Base-by-base conservation (phyloP, 2,797 vertebrate genomes). In the Craterocephalus amniculus region DNA sequence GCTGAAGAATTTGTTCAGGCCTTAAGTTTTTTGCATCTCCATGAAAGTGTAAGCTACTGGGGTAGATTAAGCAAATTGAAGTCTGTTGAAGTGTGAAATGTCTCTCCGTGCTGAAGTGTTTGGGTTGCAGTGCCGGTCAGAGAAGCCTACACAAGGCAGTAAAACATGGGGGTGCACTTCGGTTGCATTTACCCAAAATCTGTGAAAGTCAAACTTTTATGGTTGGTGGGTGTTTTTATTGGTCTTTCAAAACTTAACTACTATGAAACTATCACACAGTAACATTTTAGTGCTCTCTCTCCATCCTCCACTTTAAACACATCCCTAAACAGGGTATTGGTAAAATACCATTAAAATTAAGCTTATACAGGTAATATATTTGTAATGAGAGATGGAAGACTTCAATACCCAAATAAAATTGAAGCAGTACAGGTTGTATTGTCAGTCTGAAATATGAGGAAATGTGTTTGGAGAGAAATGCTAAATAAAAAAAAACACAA, bases 401-500 rank as follows among this genome's bases (percentile, higher is more conserved):
- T 27, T 27, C 26, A 24, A 10, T 12, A 49, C 10, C 12, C 12
- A 26, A 13, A 32, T 4, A 40, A 29, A 9, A 55, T 6, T 3
- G 9, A 20, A 67, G 49, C 7, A 26, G 35, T 59, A 20, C n/a
- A n/a, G 22, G 34, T 58, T 67, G 52, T 9, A 52, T 61, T 22
- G 10, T n/a, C 54, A 14, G 7, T 24, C 26, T 40, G 54, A 38
- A 34, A 31, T 72, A 49, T 43, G 34, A 52, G 57, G 24, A 70
- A 67, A 57, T 16, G 54, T 35, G 27, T 58, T 22, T 58, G 40
- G 2, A 69, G 24, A 65, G 64, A 58, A 82, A 59, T 0, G 0
- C 0, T 52, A 18, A 63, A 54, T 67, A 61, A 56, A 68, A 83
- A 80, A 63, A 78, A 65, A 67, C 24, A n/a, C n/a, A n/a, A n/a